phyloP scores from a whole-genome alignment of 2,888 invertebrate species.

The Synanthedon formicaeformis region DNA sequence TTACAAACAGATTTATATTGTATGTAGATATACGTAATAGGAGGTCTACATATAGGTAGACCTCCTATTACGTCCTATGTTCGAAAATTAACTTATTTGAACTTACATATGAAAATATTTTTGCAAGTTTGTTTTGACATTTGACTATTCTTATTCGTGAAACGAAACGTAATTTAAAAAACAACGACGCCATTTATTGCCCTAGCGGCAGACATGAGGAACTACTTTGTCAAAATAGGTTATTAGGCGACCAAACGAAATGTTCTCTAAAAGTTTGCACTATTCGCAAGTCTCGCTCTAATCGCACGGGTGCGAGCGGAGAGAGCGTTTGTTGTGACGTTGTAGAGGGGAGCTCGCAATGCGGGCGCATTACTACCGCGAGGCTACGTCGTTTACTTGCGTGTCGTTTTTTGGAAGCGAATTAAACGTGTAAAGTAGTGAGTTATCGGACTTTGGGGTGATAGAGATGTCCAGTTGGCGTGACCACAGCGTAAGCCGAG shows the following conservation, averaged over 20 bases:
- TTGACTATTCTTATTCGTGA: constrained; percentile 4
- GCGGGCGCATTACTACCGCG: constrained; percentile 30
- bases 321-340: constrained; percentile 14
- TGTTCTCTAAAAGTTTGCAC: constrained; percentile 13
- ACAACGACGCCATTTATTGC: constrained; percentile 33
- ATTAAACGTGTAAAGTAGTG: constrained; percentile 16
- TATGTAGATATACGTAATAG: no score
- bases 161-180: constrained; percentile 30
- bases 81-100: no score
- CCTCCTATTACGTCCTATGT: no score
- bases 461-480: constrained; percentile 38
- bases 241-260: constrained; percentile 32
- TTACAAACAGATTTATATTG: no score
- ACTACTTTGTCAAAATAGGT: constrained; percentile 68
- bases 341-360: constrained; percentile 23
- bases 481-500: constrained; percentile 30
- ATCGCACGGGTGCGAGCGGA: constrained; percentile 2
- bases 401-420: constrained; percentile 19
- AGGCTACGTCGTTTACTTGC: constrained; percentile 59
- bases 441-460: constrained; percentile 13
- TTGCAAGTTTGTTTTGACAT: not conserved
- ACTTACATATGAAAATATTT: no score
- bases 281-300: constrained; percentile 32
- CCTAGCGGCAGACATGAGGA: constrained; percentile 54
- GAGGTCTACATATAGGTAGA: no score